Conservation (phyloP, 2,797 vertebrate species). For the Cynodonichthys magdalenae region DNA sequence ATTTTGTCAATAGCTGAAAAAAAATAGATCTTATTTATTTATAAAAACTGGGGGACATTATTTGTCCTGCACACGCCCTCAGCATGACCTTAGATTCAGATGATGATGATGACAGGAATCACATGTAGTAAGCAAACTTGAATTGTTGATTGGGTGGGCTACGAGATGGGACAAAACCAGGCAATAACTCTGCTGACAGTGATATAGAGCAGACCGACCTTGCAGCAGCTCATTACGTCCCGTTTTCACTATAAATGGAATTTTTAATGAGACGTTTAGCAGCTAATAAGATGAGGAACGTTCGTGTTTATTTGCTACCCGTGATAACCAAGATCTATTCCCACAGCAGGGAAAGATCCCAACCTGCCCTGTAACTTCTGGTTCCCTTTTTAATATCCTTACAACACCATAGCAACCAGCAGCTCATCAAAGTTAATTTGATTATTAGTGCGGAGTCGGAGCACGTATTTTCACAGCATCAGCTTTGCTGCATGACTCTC, state of each 20-base stretch:
- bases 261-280: slow-evolving; percentile 53
- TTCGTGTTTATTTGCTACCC: slow-evolving; percentile 44
- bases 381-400: slow-evolving; percentile 19
- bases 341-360: slow-evolving; percentile 25
- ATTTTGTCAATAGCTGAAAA: slow-evolving; percentile 61
- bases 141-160: neutral
- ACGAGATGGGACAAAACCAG: slow-evolving; percentile 1
- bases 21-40: slow-evolving; percentile 67
- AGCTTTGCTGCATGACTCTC: neutral
- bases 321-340: slow-evolving; percentile 20
- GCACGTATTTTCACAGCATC: neutral
- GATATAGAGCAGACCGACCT: slow-evolving; percentile 34
- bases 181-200: slow-evolving; percentile 20
- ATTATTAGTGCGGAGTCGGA: slow-evolving; percentile 1
- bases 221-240: slow-evolving; percentile 52
- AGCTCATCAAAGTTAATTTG: slow-evolving; percentile 18
- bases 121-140: neutral
- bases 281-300: slow-evolving; percentile 37
- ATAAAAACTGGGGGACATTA: slow-evolving; percentile 50
- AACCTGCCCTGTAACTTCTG: slow-evolving; percentile 21
- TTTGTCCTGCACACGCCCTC: slow-evolving; percentile 33
- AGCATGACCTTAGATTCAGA: slow-evolving; percentile 42
- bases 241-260: slow-evolving; percentile 35
- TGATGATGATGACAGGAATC: slow-evolving; percentile 36
- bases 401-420: slow-evolving; percentile 11